Evolutionary conservation across 2,113 vertebrate genomes (phyloP).

Genomic region (Myotis lucifugus): DNA sequence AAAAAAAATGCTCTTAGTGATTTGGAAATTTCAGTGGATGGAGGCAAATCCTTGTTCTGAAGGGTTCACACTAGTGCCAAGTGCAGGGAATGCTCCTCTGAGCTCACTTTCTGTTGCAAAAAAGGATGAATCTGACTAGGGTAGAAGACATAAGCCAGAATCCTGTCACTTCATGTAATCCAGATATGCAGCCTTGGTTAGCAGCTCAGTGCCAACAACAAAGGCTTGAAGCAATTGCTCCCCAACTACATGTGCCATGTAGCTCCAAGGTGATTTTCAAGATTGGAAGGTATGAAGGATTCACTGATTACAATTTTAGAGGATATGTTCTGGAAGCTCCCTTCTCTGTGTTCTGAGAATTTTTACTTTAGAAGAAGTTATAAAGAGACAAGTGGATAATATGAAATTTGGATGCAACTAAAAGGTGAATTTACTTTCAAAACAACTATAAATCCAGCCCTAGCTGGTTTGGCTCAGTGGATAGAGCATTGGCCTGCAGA

Average conservation of each 20-base stretch:
- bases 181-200: neutral
- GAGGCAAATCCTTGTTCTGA: neutral
- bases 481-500: too few relatives aligned
- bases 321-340: neutral
- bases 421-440: neutral
- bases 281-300: neutral
- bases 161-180: neutral
- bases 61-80: neutral
- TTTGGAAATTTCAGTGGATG: neutral
- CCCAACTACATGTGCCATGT: accelerated
- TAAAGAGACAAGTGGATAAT: neutral
- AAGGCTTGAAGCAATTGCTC: neutral
- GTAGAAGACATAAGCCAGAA: neutral
- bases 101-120: neutral
- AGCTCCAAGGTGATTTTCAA: neutral
- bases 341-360: neutral
- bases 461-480: too few relatives aligned
- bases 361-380: neutral
- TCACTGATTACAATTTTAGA: neutral
- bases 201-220: neutral
- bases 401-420: neutral
- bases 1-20: neutral
- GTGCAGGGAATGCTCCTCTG: neutral
- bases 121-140: neutral
- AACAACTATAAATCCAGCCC: neutral